Percentiles rank a stretch among this genome's conserved stretches.
phyloP scores from a whole-genome alignment of 2,113 vertebrate genomes.

The Dicerorhinus sumatrensis region DNA sequence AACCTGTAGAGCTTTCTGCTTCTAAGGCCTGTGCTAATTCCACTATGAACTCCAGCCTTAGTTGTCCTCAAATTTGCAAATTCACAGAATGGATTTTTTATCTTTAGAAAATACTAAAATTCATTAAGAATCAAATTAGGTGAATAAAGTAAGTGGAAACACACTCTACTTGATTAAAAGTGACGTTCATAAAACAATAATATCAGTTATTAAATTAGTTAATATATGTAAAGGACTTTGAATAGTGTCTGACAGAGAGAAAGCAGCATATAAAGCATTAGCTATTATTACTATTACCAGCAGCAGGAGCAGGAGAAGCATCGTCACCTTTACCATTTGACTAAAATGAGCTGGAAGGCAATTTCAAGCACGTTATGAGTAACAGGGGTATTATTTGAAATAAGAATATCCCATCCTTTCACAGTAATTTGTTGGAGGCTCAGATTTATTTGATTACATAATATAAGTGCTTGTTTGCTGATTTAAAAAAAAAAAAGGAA shows the following conservation, averaged over 20 bases:
- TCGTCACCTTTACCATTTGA: not conserved
- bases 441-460: not conserved
- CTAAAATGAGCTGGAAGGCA: not conserved
- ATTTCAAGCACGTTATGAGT: not conserved
- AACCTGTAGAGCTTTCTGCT: not conserved
- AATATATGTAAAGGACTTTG: not conserved
- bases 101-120: not conserved
- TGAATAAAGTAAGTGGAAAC: not conserved
- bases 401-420: not conserved
- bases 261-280: not conserved
- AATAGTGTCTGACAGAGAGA: not conserved
- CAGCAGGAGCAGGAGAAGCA: not conserved
- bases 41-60: not conserved
- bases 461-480: not conserved
- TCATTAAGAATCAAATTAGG: not conserved
- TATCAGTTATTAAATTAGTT: not conserved
- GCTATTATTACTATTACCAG: not conserved
- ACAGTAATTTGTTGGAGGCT: not conserved
- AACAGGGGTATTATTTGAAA: not conserved
- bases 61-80: not conserved
- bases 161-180: not conserved
- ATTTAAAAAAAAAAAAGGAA: not conserved
- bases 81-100: not conserved
- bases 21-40: not conserved
- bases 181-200: not conserved